phyloP scores from a whole-genome alignment of 2,113 vertebrate species.

The Megaleporinus macrocephalus region DNA sequence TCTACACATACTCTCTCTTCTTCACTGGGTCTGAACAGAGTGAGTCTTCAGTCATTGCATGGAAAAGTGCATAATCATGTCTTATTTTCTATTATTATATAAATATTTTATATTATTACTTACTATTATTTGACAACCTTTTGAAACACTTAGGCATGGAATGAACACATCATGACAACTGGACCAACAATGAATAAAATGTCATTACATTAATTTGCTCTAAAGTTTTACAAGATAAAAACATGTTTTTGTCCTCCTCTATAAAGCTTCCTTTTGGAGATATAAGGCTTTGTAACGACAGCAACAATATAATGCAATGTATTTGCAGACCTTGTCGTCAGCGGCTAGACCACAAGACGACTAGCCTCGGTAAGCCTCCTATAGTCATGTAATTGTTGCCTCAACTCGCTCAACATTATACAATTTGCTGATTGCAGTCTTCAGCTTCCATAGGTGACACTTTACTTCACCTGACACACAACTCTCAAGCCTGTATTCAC shows the following conservation, averaged over 20 bases:
- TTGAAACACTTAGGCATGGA: too few species aligned
- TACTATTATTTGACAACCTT: too few species aligned
- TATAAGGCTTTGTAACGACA: neutral
- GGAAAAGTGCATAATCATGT: neutral
- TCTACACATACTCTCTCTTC: constrained; percentile 19
- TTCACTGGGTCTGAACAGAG: constrained; percentile 7
- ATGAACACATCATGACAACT: too few species aligned
- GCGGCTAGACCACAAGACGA: neutral
- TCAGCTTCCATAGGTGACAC: neutral
- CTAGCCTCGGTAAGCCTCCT: neutral
- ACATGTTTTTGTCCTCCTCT: neutral
- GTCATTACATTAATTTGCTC: too few species aligned
- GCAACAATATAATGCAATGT: neutral
- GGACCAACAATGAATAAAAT: too few species aligned
- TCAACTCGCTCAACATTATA: constrained; percentile 17
- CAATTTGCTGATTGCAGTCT: constrained; percentile 32
- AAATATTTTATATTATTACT: too few species aligned
- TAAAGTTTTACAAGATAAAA: too few species aligned
- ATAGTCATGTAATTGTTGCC: constrained; percentile 13
- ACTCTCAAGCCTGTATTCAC: neutral
- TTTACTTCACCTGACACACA: constrained; percentile 14
- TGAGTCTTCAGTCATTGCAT: neutral
- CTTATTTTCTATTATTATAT: too few species aligned
- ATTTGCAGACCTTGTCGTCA: neutral
- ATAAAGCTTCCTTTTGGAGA: neutral